Base-by-base conservation (phyloP, 2,797 vertebrate species). In the Chlorospingus flavigularis region DNA sequence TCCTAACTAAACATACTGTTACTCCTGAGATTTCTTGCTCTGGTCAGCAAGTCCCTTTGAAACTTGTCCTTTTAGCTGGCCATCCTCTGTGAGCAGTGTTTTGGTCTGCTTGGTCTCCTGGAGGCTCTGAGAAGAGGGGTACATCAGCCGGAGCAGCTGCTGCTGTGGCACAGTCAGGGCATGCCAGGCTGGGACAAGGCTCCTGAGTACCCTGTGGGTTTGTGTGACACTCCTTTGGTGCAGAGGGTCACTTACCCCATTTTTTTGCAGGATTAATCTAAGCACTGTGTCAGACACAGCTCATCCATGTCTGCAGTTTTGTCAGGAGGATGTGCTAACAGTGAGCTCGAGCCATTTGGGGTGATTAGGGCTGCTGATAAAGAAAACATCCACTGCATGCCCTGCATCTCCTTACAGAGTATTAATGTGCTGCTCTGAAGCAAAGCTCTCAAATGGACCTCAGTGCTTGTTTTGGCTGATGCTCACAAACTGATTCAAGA, bases 381-480 rank as follows among this genome's bases (percentile, higher is more conserved):
- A 86, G 71, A 83, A 88, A 87, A 89, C 50, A 62, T 61, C 65
- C 50, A 62, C 57, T 93, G 5, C 72, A 58, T 33, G 65, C 43
- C 61, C 72, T 92, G 51, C 68, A 60, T 93, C 91, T 94, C 82
- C 86, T 95, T 84, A 57, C 83, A 65, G 71, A 88, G 77, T 74
- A 92, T 88, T 95, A 73, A 78, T 61, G 18, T n/a, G 57, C 74
- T 82, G 37, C 71, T 92, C 88, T 70, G 54, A 92, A 89, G 68
- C 28, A 86, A 60, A 90, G 70, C 31, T 92, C 81, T 78, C 87
- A 88, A 75, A 72, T 78, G 91, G 66, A 83, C 57, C 63, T 35
- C 57, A 43, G 28, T 77, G 77, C 92, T 96, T 95, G 58, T 81
- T 73, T 95, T 95, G 94, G 92, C 93, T 81, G 33, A 26, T 1